Evolutionary conservation across 1,140 invertebrate genomes (phyloP), one percentile per base, ranked within the genome.

Genomic region (Heliconius hermathena): DNA sequence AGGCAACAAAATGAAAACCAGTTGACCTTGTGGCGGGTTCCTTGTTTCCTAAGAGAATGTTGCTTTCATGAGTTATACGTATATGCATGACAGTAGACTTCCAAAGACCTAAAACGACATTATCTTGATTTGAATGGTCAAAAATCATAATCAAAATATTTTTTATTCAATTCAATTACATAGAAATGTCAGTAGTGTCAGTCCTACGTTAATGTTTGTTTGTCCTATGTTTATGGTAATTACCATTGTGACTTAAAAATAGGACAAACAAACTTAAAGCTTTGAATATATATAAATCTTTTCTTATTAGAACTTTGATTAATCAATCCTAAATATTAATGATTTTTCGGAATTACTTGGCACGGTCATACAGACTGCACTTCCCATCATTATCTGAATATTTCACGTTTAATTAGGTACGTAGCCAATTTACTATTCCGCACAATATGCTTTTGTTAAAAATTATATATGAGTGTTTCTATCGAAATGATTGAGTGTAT

Each of bases 11-110:
- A 73, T 54, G 22, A 38, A 73, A 72, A 81, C 75, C 74, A 18
- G 75, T 38, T 57, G 79, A 73, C 79, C 79, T 81, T 77, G 71
- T 5, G 26, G 36, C 38, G 8, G 54, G 75, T 81, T 81, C 79
- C 79, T 81, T 74, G 71, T 77, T 77, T 70, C 26, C 57, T 49
- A 73, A 46, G 26, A n/a, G 22, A 66, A 26, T 66, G 22, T 26
- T 29, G 22, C 60, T 26, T 16, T 9, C 60, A 29, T 57, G 20
- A 22, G 60, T n/a, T 57, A 9, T 57, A 57, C 18, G 8, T 57
- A 57, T 22, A 11, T 57, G n/a, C 11, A 9, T 11, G 54, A 57
- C n/a, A 57, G n/a, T 57, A 57, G 11, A 20, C 49, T 52, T 52
- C 18, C 41, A 46, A 46, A 46, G 2, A n/a, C 54, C 54, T 20